A percentile compares a stretch with the other conserved stretches of the same genome.
phyloP scores from a whole-genome alignment of 2,797 vertebrate species.

The Pangasius krempfi region DNA sequence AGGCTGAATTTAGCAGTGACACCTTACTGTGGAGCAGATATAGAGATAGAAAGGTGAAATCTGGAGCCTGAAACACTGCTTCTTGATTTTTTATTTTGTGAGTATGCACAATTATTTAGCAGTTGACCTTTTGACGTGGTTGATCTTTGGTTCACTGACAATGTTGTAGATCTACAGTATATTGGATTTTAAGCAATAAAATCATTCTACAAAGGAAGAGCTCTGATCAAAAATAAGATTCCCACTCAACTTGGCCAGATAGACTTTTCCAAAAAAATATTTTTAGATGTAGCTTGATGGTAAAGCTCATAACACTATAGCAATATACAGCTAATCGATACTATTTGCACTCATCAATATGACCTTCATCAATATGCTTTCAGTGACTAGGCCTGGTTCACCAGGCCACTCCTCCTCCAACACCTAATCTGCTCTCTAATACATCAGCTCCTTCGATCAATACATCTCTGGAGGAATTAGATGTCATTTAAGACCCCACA shows the following conservation, averaged over 20 bases:
- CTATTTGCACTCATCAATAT: conserved; percentile 19
- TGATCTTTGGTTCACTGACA: neutral
- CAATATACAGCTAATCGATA: conserved; percentile 11
- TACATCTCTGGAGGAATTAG: conserved; percentile 32
- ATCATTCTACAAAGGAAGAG: neutral
- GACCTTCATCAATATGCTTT: conserved; percentile 35
- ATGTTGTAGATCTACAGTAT: no score
- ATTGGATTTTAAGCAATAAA: neutral
- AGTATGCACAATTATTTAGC: neutral
- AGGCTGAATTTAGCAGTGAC: conserved; percentile 52
- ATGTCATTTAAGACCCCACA: conserved; percentile 32
- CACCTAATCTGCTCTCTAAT: conserved; percentile 41
- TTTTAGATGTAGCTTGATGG: neutral
- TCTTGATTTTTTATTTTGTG: neutral
- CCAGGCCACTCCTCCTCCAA: conserved; percentile 13
- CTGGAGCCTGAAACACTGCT: neutral
- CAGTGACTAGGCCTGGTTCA: conserved; percentile 8
- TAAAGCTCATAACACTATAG: conserved; percentile 19
- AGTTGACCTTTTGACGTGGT: neutral
- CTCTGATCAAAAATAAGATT: neutral
- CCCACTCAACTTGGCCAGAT: neutral
- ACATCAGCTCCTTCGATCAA: conserved; percentile 39
- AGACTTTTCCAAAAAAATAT: neutral
- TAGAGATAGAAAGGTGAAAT: neutral
- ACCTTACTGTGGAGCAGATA: conserved; percentile 23